Evolutionary conservation across 2,888 invertebrate species (phyloP).

Genomic region (Eurytoma adleriae): DNA sequence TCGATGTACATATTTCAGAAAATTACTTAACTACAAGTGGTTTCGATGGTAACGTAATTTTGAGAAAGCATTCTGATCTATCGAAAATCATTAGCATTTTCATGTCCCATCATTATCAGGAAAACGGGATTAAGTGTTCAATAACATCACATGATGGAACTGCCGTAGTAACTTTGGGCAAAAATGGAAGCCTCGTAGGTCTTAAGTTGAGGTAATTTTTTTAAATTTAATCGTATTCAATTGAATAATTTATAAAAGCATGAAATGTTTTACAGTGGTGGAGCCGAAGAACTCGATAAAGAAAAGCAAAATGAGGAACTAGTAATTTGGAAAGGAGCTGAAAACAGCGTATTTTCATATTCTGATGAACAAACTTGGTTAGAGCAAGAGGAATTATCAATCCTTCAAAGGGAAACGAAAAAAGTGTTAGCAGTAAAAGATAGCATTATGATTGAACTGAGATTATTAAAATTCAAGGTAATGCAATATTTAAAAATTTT

Average conservation of each 20-base stretch:
- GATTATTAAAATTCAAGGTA: slow-evolving; percentile 50
- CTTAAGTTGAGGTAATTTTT: slow-evolving; percentile 20
- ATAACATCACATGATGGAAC: slow-evolving; percentile 72
- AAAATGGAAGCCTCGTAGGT: slow-evolving; percentile 72
- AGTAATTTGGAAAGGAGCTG: neutral
- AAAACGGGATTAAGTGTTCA: slow-evolving; percentile 77
- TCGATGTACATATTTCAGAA: slow-evolving; percentile 65
- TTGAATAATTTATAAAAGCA: neutral
- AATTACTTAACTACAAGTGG: slow-evolving; percentile 72
- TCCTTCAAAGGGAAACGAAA: slow-evolving; percentile 59
- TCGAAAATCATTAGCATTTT: slow-evolving; percentile 65
- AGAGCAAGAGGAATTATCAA: slow-evolving; percentile 54
- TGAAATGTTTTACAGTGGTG: slow-evolving; percentile 22
- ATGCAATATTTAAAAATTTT: slow-evolving; percentile 1
- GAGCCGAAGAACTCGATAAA: neutral
- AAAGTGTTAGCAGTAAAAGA: slow-evolving; percentile 67
- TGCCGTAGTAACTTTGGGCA: slow-evolving; percentile 75
- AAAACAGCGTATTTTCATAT: neutral
- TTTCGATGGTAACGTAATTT: slow-evolving; percentile 76
- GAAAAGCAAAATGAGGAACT: neutral
- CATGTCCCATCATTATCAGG: slow-evolving; percentile 74
- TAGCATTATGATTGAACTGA: slow-evolving; percentile 71
- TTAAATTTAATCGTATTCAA: neutral
- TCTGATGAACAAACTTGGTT: slow-evolving; percentile 62
- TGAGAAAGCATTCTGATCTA: slow-evolving; percentile 67